phyloP scores from a whole-genome alignment of 1,140 invertebrate species.

The Dufourea novaeangliae region DNA sequence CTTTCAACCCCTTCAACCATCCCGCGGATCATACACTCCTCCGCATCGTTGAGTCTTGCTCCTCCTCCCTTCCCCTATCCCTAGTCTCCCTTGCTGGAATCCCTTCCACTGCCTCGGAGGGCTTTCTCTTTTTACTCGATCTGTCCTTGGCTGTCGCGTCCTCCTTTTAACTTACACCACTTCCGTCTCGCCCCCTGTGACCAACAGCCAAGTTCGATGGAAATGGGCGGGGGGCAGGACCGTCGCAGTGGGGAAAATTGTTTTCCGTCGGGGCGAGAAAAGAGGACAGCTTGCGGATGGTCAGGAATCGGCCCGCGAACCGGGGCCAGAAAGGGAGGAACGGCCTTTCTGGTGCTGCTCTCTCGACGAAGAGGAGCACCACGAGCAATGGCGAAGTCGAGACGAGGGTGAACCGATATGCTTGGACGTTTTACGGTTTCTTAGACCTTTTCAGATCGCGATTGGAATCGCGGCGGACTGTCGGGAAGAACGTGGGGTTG shows the following conservation, averaged over 20 bases:
- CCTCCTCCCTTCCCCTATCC: background rate
- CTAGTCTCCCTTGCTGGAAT: background rate
- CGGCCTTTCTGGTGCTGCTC: background rate
- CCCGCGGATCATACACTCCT: constrained; percentile 52
- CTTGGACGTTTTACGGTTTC: background rate
- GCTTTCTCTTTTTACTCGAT: constrained; percentile 28
- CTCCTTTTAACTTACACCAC: constrained; percentile 1
- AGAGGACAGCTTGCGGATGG: constrained; percentile 62
- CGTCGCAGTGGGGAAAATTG: constrained; percentile 4
- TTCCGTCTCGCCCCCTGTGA: constrained; percentile 7
- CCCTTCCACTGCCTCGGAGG: background rate
- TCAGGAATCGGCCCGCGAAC: constrained; percentile 45
- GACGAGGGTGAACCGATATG: background rate
- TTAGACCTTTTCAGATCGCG: background rate
- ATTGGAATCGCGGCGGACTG: background rate
- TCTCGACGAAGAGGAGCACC: background rate
- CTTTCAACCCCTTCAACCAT: constrained; percentile 59
- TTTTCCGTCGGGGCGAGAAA: constrained; percentile 47
- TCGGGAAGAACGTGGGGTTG: too few relatives aligned
- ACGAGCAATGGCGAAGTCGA: background rate
- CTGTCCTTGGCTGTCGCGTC: constrained; percentile 16
- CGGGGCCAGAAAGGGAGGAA: background rate
- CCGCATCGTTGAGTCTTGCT: constrained; percentile 39
- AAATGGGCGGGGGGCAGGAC: background rate
- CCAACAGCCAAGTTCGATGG: constrained; percentile 20